phyloP scores from a whole-genome alignment of 92 coral and sea anemone genomes.

The Heliopora coerulea region DNA sequence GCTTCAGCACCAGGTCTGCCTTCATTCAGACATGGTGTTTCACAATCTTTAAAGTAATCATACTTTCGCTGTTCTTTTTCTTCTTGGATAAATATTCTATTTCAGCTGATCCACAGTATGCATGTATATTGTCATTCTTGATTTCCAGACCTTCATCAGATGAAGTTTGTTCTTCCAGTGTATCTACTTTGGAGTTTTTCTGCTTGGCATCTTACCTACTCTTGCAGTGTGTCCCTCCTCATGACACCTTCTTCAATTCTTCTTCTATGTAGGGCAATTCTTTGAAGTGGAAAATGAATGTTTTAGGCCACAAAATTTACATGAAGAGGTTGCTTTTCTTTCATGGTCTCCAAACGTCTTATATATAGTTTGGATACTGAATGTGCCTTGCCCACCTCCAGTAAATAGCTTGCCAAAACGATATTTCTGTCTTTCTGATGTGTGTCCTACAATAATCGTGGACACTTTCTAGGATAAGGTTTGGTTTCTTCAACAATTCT shows the following conservation, averaged over 20 bases:
- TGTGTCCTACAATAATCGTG: conserved; percentile 61
- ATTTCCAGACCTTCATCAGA: not conserved
- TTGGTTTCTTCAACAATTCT: conserved; percentile 61
- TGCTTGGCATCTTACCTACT: conserved; percentile 40
- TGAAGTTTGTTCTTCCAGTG: conserved; percentile 21
- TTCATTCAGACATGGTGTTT: conserved; percentile 42
- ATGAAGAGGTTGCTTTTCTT: conserved; percentile 35
- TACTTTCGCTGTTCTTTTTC: conserved; percentile 33
- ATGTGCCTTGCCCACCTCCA: conserved; percentile 5
- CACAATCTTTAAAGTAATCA: conserved; percentile 40
- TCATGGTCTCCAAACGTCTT: not conserved
- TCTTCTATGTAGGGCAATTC: conserved; percentile 49
- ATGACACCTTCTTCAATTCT: conserved; percentile 44
- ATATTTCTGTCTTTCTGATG: conserved; percentile 44
- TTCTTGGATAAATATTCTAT: conserved; percentile 42
- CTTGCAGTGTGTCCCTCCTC: conserved; percentile 55
- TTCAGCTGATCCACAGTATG: conserved; percentile 61
- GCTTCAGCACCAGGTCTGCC: conserved; percentile 67
- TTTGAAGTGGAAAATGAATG: conserved; percentile 59
- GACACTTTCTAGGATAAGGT: conserved; percentile 55
- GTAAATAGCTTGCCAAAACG: conserved; percentile 14
- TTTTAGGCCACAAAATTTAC: conserved; percentile 63
- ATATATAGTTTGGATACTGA: conserved; percentile 4
- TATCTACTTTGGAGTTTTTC: conserved; percentile 23
- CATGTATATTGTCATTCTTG: conserved; percentile 25